Conservation (phyloP, 2,113 vertebrate genomes). For the Pelmatolapia mariae region DNA sequence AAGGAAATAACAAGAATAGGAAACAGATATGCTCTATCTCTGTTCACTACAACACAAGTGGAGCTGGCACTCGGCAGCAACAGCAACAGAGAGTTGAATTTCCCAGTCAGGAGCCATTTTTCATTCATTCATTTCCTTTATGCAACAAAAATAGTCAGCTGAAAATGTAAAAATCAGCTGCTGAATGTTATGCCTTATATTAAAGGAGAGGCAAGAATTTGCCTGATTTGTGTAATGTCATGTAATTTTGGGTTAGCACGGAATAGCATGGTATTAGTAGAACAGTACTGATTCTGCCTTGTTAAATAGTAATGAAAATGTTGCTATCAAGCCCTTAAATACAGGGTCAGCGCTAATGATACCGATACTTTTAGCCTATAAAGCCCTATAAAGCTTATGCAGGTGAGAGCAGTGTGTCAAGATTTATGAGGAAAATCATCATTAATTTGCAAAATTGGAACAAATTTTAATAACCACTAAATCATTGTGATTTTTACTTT, state of each 20-base stretch:
- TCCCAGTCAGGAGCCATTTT: background rate
- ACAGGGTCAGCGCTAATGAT: background rate
- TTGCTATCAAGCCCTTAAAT: background rate
- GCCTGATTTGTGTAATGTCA: background rate
- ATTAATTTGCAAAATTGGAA: background rate
- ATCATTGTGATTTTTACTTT: background rate
- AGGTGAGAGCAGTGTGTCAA: background rate
- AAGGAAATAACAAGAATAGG: background rate
- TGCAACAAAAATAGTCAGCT: background rate
- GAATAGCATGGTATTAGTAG: background rate
- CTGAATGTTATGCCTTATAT: background rate
- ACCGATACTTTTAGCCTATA: background rate
- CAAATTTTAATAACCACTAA: background rate
- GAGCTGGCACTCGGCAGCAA: background rate
- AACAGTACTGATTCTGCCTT: background rate
- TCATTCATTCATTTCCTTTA: background rate
- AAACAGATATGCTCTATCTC: background rate
- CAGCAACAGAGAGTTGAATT: background rate
- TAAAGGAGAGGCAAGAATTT: background rate
- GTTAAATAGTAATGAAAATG: background rate
- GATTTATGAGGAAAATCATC: background rate
- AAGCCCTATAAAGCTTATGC: background rate
- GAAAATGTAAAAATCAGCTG: background rate
- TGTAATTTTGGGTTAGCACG: background rate
- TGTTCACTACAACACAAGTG: background rate